These are phyloP conservation scores for Raphicerus campestris DNA, from an alignment of 2,113 vertebrate genomes.

Conservation along the genomic window DNA sequence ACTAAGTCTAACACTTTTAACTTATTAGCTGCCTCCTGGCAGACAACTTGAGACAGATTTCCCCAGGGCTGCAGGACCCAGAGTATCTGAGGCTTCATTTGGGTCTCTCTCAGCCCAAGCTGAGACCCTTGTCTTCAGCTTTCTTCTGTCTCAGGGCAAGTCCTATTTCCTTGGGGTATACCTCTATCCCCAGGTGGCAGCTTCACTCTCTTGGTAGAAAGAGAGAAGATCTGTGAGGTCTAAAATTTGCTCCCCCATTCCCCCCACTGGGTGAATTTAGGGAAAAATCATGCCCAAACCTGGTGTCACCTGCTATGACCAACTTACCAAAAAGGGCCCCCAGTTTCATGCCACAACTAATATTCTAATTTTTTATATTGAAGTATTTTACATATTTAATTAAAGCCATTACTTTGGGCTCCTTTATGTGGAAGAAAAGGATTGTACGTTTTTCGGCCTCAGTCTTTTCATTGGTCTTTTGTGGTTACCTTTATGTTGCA, in stretches of 20 bases:
- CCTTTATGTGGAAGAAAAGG: neutral
- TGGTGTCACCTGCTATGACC: neutral
- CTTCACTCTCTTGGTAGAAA: neutral
- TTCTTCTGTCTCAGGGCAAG: neutral
- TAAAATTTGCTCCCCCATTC: neutral
- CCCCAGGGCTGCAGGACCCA: neutral
- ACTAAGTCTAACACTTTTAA: neutral
- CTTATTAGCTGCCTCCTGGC: neutral
- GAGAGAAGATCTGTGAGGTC: neutral
- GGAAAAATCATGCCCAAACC: neutral
- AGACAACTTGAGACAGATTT: neutral
- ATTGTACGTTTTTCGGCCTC: neutral
- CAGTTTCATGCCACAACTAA: neutral
- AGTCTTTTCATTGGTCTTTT: neutral
- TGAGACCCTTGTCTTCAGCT: neutral
- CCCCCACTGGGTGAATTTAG: neutral
- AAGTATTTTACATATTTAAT: neutral
- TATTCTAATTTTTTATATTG: neutral
- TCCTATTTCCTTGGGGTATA: neutral
- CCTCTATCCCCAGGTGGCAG: neutral
- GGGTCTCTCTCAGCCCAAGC: neutral
- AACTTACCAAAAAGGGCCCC: neutral
- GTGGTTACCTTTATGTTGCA: neutral
- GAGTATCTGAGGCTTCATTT: neutral
- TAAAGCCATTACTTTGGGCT: neutral